Conservation (phyloP, 2,888 invertebrate species). For the Apamea sordens region DNA sequence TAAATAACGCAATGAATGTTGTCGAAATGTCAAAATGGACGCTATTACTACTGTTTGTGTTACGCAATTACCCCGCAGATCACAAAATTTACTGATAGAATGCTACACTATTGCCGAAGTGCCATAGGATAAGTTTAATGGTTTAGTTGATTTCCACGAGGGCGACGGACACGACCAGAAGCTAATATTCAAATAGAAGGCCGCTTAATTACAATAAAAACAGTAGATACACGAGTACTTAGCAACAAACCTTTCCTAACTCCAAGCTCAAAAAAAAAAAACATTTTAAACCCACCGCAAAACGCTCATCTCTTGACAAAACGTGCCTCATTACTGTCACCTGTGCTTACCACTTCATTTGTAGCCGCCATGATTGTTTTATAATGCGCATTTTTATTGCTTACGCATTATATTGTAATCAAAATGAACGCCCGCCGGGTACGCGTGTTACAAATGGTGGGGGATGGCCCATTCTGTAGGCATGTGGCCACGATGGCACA, state of each 20-base stretch:
- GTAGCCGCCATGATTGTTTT: constrained; percentile 72
- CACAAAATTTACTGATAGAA: neutral
- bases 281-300: constrained; percentile 11
- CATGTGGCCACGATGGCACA: constrained; percentile 22
- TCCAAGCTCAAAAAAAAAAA: constrained; percentile 4
- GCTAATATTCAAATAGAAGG: neutral
- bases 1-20: neutral
- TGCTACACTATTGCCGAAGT: neutral
- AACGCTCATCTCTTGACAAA: constrained; percentile 46
- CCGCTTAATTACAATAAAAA: neutral
- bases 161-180: neutral
- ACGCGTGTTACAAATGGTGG: constrained; percentile 27
- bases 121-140: neutral
- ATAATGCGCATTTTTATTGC: constrained; percentile 72
- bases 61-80: neutral
- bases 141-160: neutral
- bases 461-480: constrained; percentile 26
- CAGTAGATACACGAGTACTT: neutral
- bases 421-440: constrained; percentile 46
- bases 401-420: constrained; percentile 57
- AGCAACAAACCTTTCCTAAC: neutral
- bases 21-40: neutral
- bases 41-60: neutral
- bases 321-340: constrained; percentile 59
- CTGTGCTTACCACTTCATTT: constrained; percentile 64